These are phyloP conservation scores for Antigone vipio DNA, from an alignment of 2,113 vertebrate species.

Conservation along the genomic window DNA sequence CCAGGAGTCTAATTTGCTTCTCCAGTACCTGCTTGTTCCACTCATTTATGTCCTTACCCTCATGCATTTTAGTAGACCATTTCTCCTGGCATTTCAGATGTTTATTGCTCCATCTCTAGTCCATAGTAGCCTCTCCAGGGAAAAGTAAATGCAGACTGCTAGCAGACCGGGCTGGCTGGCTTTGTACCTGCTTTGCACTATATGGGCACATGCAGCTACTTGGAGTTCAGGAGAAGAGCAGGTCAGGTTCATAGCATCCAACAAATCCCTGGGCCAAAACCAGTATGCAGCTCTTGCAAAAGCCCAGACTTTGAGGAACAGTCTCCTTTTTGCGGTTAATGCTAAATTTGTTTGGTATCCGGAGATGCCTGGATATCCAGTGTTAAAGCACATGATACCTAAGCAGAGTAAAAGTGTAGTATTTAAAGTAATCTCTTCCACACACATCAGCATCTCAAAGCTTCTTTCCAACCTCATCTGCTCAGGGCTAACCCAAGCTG, in stretches of 20 bases:
- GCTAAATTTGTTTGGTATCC: not conserved
- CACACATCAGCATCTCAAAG: not conserved
- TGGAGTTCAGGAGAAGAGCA: slow-evolving; percentile 9
- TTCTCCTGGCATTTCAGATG: slow-evolving; percentile 7
- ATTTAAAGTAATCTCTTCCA: not conserved
- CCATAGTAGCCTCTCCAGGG: not conserved
- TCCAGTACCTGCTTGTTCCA: slow-evolving; percentile 44
- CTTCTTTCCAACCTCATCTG: not conserved
- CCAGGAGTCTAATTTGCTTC: slow-evolving; percentile 58
- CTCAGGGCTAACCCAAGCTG: not conserved
- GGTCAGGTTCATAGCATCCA: not conserved
- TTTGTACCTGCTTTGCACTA: not conserved
- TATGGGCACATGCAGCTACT: not conserved
- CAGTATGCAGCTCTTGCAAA: not conserved
- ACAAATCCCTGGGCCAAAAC: not conserved
- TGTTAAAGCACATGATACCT: not conserved
- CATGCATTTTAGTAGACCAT: not conserved
- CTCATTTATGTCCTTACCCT: slow-evolving; percentile 12
- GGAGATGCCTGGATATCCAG: not conserved
- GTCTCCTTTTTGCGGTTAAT: not conserved
- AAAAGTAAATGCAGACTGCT: not conserved
- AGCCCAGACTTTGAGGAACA: not conserved
- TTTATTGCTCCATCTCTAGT: slow-evolving; percentile 31
- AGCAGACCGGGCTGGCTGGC: not conserved
- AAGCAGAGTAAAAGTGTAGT: not conserved